phyloP scores from a whole-genome alignment of 2,888 invertebrate genomes.

The Oscheius sp. region DNA sequence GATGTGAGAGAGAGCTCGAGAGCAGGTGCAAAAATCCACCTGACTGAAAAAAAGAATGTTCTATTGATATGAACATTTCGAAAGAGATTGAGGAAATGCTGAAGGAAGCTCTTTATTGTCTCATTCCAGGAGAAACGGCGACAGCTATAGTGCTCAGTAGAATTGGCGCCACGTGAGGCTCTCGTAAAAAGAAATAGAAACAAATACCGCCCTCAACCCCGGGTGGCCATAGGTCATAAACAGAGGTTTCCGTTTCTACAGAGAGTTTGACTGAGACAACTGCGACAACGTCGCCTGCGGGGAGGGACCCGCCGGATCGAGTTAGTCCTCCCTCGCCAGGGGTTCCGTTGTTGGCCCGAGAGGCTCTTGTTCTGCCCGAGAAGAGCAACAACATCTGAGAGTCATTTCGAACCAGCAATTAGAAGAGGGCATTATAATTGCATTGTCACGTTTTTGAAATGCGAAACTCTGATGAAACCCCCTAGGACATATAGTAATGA shows the following conservation, averaged over 20 bases:
- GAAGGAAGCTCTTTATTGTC: not conserved
- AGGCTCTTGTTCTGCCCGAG: not conserved
- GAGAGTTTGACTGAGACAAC: not conserved
- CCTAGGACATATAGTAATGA: not conserved
- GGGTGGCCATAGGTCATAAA: conserved; percentile 6
- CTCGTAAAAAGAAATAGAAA: not conserved
- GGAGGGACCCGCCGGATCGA: conserved; percentile 23
- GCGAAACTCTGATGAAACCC: not conserved
- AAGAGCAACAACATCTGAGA: not conserved
- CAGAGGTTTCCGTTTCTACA: conserved; percentile 20
- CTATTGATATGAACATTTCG: not conserved
- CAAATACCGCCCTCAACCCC: too few species aligned
- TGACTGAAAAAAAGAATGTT: not conserved
- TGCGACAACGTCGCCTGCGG: conserved; percentile 21
- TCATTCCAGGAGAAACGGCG: not conserved
- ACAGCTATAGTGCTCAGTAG: not conserved
- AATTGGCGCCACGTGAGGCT: not conserved
- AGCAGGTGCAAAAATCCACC: not conserved
- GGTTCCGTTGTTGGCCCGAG: conserved; percentile 2
- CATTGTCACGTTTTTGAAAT: not conserved
- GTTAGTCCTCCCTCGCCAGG: conserved; percentile 19
- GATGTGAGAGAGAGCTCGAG: not conserved
- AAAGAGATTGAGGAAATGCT: not conserved
- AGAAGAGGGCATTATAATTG: not conserved
- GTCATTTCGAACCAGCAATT: not conserved